Evolutionary conservation across 1,140 invertebrate genomes (phyloP).

Genomic region (Pseudomyrmex gracilis): DNA sequence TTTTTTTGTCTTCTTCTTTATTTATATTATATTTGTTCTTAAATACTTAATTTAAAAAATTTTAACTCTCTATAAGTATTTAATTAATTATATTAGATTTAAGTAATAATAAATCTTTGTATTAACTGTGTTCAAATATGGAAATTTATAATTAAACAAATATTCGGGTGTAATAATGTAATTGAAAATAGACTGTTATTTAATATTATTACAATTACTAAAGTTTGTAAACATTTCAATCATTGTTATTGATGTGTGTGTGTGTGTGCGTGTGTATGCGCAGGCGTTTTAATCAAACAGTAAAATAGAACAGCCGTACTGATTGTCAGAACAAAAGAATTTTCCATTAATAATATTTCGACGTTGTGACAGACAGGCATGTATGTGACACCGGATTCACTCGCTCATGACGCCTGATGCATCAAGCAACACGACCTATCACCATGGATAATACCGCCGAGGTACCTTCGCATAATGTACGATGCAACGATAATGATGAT

Average conservation of each 20-base stretch:
- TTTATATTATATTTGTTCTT: too few species aligned
- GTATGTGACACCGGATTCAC: constrained; percentile 28
- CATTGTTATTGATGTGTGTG: not conserved
- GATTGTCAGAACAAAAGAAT: constrained; percentile 43
- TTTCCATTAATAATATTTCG: constrained; percentile 56
- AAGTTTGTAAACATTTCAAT: constrained; percentile 1
- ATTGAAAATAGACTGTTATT: not conserved
- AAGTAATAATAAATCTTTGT: too few species aligned
- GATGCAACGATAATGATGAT: constrained; percentile 77
- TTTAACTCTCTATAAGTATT: too few species aligned
- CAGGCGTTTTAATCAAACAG: constrained; percentile 1
- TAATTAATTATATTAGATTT: too few species aligned
- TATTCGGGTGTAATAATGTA: too few species aligned
- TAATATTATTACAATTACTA: not conserved
- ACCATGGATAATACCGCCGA: constrained; percentile 68
- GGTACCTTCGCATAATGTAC: constrained; percentile 70
- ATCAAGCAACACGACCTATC: constrained; percentile 68
- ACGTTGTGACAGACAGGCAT: constrained; percentile 33
- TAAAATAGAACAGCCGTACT: not conserved
- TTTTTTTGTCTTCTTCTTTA: too few species aligned
- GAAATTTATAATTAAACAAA: not conserved
- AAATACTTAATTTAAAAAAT: too few species aligned
- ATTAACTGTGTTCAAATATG: not conserved
- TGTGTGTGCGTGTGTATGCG: too few species aligned
- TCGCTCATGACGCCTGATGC: constrained; percentile 48